These are phyloP conservation scores for Torymus texanus DNA, from an alignment of 2,888 invertebrate species.

Conservation along the genomic window DNA sequence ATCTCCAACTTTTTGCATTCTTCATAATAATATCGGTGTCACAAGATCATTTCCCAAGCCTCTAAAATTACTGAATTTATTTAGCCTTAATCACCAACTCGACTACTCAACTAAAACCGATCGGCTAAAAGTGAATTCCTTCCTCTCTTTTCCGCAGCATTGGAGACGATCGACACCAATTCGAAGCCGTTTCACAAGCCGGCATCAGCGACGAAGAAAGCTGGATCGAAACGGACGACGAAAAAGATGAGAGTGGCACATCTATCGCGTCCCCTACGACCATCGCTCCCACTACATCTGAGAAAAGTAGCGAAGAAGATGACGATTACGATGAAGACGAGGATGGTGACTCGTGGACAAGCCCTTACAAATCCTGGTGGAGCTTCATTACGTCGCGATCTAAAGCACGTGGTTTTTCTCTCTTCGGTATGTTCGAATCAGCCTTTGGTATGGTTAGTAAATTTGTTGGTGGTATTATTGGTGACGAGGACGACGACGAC, in stretches of 20 bases:
- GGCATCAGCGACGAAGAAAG: constrained; percentile 34
- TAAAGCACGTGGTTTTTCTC: constrained; percentile 63
- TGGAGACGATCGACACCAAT: neutral
- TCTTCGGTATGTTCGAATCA: constrained; percentile 66
- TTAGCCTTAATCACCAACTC: too few species aligned
- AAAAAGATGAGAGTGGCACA: constrained; percentile 31
- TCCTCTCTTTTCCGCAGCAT: too few species aligned
- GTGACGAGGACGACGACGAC: constrained; percentile 65
- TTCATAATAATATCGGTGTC: too few species aligned
- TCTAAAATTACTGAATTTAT: too few species aligned
- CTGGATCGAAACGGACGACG: constrained; percentile 32
- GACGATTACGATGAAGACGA: constrained; percentile 21
- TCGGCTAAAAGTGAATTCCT: neutral
- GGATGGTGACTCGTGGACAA: constrained; percentile 5
- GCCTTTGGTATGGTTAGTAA: constrained; percentile 65
- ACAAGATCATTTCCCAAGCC: too few species aligned
- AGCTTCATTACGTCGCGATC: neutral
- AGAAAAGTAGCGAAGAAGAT: constrained; percentile 3
- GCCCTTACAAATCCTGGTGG: constrained; percentile 16
- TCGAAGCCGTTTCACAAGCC: constrained; percentile 9
- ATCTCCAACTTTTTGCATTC: too few species aligned
- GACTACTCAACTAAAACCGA: too few species aligned
- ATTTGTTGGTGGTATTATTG: constrained; percentile 65
- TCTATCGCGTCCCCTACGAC: neutral
- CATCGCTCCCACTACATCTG: neutral